phyloP scores from a whole-genome alignment of 1,140 invertebrate genomes.

The Marisa cornuarietis region DNA sequence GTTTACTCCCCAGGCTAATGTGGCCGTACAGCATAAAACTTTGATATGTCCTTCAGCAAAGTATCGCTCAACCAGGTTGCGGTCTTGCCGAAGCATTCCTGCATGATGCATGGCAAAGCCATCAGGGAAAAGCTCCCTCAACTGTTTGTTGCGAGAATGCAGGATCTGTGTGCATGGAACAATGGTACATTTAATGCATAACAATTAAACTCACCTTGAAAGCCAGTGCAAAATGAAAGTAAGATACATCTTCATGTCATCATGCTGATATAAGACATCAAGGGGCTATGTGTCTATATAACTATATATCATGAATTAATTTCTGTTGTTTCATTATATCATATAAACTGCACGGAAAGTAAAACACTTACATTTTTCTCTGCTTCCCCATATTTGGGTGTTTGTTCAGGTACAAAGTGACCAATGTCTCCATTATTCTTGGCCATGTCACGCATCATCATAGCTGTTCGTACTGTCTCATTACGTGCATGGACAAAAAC shows the following conservation, averaged over 20 bases:
- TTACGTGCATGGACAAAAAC: slow-evolving; percentile 99
- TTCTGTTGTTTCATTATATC: background rate
- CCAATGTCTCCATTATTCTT: slow-evolving; percentile 60
- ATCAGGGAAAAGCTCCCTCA: slow-evolving; percentile 77
- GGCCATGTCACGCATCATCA: slow-evolving; percentile 65
- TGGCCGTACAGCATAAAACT: slow-evolving; percentile 96
- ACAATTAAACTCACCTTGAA: background rate
- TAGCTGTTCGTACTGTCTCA: slow-evolving; percentile 89
- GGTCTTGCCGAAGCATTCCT: slow-evolving; percentile 87
- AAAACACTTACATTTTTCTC: slow-evolving; percentile 56
- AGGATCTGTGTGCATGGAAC: slow-evolving; percentile 68
- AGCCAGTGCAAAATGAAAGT: background rate
- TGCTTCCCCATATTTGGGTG: slow-evolving; percentile 55
- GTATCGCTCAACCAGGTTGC: slow-evolving; percentile 70
- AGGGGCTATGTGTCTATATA: background rate
- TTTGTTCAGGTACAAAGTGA: slow-evolving; percentile 62
- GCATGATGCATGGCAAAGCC: slow-evolving; percentile 98
- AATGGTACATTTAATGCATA: background rate
- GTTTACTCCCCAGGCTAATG: slow-evolving; percentile 99
- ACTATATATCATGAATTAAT: background rate
- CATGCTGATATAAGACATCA: background rate
- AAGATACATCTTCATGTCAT: background rate
- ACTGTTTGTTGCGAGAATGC: slow-evolving; percentile 70
- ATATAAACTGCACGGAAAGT: background rate
- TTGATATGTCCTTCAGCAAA: slow-evolving; percentile 85